phyloP scores from a whole-genome alignment of 2,113 vertebrate species.

The Eudyptes chrysolophus region DNA sequence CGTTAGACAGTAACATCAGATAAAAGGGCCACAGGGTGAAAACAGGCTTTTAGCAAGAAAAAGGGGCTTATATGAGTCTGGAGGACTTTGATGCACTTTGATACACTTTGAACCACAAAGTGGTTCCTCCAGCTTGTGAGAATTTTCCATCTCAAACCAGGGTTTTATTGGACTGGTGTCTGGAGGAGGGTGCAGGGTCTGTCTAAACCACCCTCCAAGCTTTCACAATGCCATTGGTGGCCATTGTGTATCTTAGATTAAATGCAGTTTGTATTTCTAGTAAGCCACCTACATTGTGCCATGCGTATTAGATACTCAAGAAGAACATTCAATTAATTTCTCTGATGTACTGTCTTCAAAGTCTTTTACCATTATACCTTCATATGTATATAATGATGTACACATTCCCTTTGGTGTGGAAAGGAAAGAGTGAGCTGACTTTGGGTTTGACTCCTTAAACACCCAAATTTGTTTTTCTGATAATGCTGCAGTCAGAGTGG shows the following conservation, averaged over 20 bases:
- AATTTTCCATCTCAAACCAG: neutral
- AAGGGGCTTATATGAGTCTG: neutral
- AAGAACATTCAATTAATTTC: neutral
- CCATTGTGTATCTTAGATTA: neutral
- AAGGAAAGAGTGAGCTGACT: neutral
- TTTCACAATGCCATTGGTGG: fast-evolving
- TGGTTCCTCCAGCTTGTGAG: neutral
- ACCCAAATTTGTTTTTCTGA: neutral
- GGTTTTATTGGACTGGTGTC: neutral
- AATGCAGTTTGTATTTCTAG: neutral
- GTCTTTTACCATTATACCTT: neutral
- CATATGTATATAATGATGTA: fast-evolving
- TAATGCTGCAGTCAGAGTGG: neutral
- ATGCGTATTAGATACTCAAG: neutral
- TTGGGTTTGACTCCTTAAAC: neutral
- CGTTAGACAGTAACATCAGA: neutral
- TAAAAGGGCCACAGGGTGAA: neutral
- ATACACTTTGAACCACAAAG: neutral
- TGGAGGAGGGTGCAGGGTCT: neutral
- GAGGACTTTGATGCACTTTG: neutral
- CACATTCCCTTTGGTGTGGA: neutral
- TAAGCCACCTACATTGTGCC: neutral
- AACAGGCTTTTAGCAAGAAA: neutral
- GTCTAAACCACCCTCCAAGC: neutral
- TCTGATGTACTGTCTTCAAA: neutral